Percentiles rank a stretch among this genome's conserved stretches.
phyloP scores from a whole-genome alignment of 2,888 invertebrate species.

The Argyra leucocephala region DNA sequence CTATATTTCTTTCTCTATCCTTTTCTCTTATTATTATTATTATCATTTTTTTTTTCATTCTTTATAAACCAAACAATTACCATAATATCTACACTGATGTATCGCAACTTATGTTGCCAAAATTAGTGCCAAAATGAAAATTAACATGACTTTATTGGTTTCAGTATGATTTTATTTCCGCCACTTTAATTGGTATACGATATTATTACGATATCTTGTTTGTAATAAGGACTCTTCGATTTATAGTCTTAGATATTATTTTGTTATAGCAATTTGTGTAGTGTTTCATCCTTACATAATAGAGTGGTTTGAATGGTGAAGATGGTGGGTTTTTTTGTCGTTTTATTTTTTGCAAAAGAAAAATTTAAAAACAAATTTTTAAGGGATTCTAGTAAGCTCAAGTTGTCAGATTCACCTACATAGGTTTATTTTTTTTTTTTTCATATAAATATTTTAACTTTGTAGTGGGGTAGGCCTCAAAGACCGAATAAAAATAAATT shows the following conservation, averaged over 20 bases:
- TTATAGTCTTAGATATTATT: neutral
- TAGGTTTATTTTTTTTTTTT: too few species aligned
- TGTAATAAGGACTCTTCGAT: neutral
- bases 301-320: too few species aligned
- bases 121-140: neutral
- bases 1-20: neutral
- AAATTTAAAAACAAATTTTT: too few species aligned
- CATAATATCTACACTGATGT: neutral
- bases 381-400: too few species aligned
- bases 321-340: too few species aligned
- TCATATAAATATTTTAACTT: too few species aligned
- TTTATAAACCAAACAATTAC: neutral
- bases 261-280: neutral
- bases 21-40: neutral
- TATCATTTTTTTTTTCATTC: neutral
- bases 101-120: neutral
- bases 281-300: too few species aligned
- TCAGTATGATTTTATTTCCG: constrained; percentile 2
- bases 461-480: too few species aligned
- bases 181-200: neutral
- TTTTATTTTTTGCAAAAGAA: too few species aligned
- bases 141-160: constrained; percentile 5
- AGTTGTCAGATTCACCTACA: too few species aligned
- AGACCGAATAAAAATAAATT: too few species aligned
- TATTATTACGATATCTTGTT: neutral